Evolutionary conservation across 1,140 invertebrate genomes (phyloP).

Genomic region (Nilaparvata lugens): DNA sequence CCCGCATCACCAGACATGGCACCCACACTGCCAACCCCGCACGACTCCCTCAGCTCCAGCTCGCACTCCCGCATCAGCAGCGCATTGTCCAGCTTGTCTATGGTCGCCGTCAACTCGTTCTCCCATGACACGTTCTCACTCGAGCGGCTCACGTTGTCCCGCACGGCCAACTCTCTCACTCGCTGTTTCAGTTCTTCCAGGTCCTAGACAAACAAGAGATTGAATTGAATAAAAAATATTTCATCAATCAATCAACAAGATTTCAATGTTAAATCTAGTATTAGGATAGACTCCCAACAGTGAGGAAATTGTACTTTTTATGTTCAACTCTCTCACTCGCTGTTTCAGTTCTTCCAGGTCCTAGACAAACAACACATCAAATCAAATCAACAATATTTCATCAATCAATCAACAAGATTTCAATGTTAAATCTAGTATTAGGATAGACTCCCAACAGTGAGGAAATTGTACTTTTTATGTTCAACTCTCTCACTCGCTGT

Average conservation of each 20-base stretch:
- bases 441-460: too few relatives aligned
- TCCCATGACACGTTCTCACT: slow-evolving; percentile 29
- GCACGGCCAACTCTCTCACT: slow-evolving; percentile 27
- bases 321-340: slow-evolving; percentile 28
- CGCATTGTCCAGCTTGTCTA: slow-evolving; percentile 27
- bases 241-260: too few relatives aligned
- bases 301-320: too few relatives aligned
- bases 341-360: slow-evolving; percentile 28
- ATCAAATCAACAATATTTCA: too few relatives aligned
- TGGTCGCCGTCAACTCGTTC: slow-evolving; percentile 26
- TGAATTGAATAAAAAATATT: too few relatives aligned
- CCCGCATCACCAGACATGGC: slow-evolving; percentile 80
- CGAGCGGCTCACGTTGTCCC: slow-evolving; percentile 14
- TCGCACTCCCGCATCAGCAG: slow-evolving; percentile 27
- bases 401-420: too few relatives aligned
- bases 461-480: too few relatives aligned
- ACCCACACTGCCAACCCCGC: slow-evolving; percentile 11
- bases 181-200: slow-evolving; percentile 27
- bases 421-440: too few relatives aligned
- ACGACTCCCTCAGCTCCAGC: slow-evolving; percentile 11
- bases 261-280: too few relatives aligned
- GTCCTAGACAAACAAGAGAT: slow-evolving; percentile 18
- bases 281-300: too few relatives aligned
- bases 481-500: slow-evolving; percentile 27
- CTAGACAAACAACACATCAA: slow-evolving; percentile 11